These are phyloP conservation scores for Augochlora pura DNA, from an alignment of 1,140 invertebrate genomes.

Conservation along the genomic window DNA sequence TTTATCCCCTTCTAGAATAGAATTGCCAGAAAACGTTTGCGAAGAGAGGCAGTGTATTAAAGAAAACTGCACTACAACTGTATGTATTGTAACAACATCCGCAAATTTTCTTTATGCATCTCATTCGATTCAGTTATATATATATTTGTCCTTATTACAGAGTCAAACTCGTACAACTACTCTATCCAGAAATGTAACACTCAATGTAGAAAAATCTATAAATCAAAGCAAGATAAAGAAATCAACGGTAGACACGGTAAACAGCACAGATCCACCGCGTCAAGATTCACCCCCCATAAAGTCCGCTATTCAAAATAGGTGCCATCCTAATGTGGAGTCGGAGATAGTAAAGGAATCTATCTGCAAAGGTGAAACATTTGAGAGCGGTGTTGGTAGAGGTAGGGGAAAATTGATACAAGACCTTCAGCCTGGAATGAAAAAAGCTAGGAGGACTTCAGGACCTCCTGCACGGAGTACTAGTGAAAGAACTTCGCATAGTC, in stretches of 20 bases:
- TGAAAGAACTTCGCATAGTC: slow-evolving; percentile 5
- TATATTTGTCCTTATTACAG: slow-evolving; percentile 9
- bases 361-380: slow-evolving; percentile 34
- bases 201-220: slow-evolving; percentile 12
- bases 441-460: slow-evolving; percentile 6
- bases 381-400: slow-evolving; percentile 38
- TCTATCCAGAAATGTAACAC: slow-evolving; percentile 28
- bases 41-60: slow-evolving; percentile 1
- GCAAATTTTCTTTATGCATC: background rate
- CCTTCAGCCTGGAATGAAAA: slow-evolving; percentile 12
- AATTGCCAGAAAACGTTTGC: background rate
- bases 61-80: slow-evolving; percentile 9
- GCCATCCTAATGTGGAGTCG: slow-evolving; percentile 2
- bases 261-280: background rate
- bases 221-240: slow-evolving; percentile 31
- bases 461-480: slow-evolving; percentile 9
- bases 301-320: background rate
- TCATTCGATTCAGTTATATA: too few relatives aligned
- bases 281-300: slow-evolving; percentile 1
- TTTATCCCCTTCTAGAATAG: slow-evolving; percentile 4
- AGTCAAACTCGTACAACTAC: background rate
- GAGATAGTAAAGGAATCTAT: slow-evolving; percentile 47
- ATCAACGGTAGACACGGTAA: background rate
- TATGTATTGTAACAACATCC: background rate
- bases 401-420: slow-evolving; percentile 18